A percentile compares a stretch with the other conserved stretches of the same genome.
These are phyloP conservation scores for Lithobates sylvaticus DNA, from an alignment of 2,797 vertebrate species.

Conservation along the genomic window DNA sequence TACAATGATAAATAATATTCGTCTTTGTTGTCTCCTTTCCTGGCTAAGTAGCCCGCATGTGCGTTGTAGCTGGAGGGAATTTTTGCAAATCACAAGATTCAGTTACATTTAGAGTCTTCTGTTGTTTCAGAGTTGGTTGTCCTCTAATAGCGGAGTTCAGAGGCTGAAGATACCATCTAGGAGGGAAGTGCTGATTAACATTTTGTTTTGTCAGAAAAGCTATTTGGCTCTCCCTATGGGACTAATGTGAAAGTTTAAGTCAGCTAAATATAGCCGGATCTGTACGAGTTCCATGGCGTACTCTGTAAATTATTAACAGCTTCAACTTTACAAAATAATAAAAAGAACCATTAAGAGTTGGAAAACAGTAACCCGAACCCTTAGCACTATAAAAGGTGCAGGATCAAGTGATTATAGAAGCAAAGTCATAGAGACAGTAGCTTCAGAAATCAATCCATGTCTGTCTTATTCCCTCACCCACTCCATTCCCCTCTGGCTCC, in stretches of 20 bases:
- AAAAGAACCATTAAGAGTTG: not conserved
- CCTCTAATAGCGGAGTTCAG: constrained; percentile 3
- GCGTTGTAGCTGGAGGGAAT: not conserved
- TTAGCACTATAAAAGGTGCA: no score
- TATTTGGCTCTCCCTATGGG: constrained; percentile 22
- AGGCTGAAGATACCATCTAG: constrained; percentile 5
- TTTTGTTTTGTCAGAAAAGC: constrained; percentile 18
- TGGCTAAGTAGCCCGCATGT: no score
- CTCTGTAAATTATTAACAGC: constrained; percentile 21
- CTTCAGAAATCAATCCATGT: no score
- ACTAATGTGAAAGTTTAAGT: constrained; percentile 7
- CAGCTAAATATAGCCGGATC: constrained; percentile 35
- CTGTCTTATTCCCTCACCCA: no score
- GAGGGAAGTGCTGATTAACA: constrained; percentile 34
- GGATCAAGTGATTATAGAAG: no score
- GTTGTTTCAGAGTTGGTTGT: no score
- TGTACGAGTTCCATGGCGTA: not conserved
- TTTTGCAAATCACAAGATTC: not conserved
- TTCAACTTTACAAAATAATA: constrained; percentile 3
- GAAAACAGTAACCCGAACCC: not conserved
- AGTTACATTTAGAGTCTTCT: not conserved
- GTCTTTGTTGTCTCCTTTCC: not conserved
- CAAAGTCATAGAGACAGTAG: no score
- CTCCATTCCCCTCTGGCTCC: no score
- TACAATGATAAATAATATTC: not conserved